These are phyloP conservation scores for Hippocampus abdominalis DNA, from an alignment of 2,113 vertebrate species.

Conservation along the genomic window DNA sequence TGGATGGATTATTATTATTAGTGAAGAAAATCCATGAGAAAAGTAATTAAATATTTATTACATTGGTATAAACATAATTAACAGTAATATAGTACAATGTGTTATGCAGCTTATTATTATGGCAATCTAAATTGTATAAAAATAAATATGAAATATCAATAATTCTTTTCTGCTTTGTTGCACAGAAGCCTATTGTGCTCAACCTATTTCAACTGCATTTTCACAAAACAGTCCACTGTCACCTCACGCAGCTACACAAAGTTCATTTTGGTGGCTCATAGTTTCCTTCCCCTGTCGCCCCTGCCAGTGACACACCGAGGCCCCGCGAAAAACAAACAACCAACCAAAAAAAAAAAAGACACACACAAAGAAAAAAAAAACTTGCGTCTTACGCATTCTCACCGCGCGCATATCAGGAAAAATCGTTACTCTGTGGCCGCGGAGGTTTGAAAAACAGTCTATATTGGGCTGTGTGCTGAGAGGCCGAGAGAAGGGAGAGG, in stretches of 20 bases:
- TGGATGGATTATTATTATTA: too few relatives aligned
- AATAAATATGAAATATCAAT: too few relatives aligned
- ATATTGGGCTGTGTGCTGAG: constrained; percentile 62
- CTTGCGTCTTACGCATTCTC: constrained; percentile 68
- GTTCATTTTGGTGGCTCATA: constrained; percentile 46
- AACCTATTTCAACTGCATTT: constrained; percentile 15
- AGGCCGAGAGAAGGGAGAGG: constrained; percentile 32
- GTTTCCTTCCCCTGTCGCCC: constrained; percentile 65
- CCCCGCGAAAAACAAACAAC: constrained; percentile 26
- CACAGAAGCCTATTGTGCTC: constrained; percentile 23
- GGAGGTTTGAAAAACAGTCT: constrained; percentile 58
- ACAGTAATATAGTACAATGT: too few relatives aligned
- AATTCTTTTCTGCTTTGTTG: background rate
- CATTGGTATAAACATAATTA: too few relatives aligned
- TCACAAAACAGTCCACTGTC: constrained; percentile 9
- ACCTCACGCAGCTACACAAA: constrained; percentile 35
- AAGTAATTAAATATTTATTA: too few relatives aligned
- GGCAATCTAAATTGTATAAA: too few relatives aligned
- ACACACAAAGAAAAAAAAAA: constrained; percentile 47
- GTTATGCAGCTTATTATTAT: too few relatives aligned
- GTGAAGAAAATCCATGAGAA: too few relatives aligned
- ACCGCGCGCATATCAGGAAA: constrained; percentile 70
- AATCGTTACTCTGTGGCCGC: constrained; percentile 70
- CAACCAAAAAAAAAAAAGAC: constrained; percentile 26
- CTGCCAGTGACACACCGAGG: constrained; percentile 55